These are phyloP conservation scores for Aleiodes leptofemur DNA, from an alignment of 2,888 invertebrate species.

Conservation along the genomic window DNA sequence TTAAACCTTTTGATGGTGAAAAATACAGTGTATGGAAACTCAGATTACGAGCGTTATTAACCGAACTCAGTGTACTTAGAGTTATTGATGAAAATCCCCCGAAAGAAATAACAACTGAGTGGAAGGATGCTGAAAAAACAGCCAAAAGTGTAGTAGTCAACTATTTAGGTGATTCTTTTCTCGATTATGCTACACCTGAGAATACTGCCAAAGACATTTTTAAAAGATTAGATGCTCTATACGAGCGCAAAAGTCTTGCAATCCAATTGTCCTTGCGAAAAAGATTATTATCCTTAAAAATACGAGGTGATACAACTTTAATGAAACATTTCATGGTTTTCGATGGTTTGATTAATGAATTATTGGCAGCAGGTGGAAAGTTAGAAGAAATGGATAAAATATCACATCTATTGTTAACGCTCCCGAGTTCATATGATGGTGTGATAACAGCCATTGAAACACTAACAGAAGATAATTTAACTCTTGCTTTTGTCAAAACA, in stretches of 20 bases:
- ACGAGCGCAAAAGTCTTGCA: constrained; percentile 9
- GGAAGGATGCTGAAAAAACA: neutral
- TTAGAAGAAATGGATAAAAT: constrained; percentile 13
- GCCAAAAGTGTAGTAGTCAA: neutral
- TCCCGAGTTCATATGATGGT: neutral
- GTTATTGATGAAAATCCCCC: neutral
- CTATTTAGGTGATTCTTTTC: neutral
- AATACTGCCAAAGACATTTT: neutral
- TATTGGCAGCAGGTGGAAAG: neutral
- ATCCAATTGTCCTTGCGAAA: neutral
- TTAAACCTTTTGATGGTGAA: constrained; percentile 23
- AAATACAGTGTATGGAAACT: too few relatives aligned
- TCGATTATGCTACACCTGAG: neutral
- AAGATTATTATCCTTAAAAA: neutral
- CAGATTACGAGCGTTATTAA: neutral
- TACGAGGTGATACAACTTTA: neutral
- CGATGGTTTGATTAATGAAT: constrained; percentile 1
- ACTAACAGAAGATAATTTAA: neutral
- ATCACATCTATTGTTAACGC: neutral
- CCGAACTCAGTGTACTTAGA: neutral
- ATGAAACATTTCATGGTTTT: neutral
- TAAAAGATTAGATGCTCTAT: neutral
- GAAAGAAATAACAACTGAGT: neutral
- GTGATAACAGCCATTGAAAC: constrained; percentile 20
- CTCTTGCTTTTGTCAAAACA: neutral